Conservation (phyloP, 37 sponge, comb jelly and placozoan genomes). For the Halisarca cf. caerulea region DNA sequence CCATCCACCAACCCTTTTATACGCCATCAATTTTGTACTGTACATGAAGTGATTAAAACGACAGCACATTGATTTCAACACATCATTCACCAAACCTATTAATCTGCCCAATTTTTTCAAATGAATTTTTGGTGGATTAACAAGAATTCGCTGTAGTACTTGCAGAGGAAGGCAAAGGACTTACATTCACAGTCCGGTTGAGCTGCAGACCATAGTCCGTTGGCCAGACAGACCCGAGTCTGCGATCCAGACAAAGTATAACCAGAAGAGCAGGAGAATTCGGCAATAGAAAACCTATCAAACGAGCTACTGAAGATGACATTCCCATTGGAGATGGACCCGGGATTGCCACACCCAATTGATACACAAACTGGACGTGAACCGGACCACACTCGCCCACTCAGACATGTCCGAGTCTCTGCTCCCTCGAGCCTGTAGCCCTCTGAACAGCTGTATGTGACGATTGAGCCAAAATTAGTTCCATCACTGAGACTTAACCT, state of each 20-base stretch:
- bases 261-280: neutral
- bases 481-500: neutral
- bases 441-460: neutral
- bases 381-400: constrained; percentile 25
- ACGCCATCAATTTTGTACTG: too few relatives aligned
- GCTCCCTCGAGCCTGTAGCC: neutral
- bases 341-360: constrained; percentile 19
- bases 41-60: too few relatives aligned
- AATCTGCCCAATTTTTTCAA: too few relatives aligned
- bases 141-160: too few relatives aligned
- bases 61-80: too few relatives aligned
- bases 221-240: neutral
- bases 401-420: constrained; percentile 12
- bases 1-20: too few relatives aligned
- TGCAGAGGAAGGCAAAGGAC: neutral
- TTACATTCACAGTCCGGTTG: constrained; percentile 47
- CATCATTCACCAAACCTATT: too few relatives aligned
- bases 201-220: constrained; percentile 27
- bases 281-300: neutral
- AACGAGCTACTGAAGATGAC: neutral
- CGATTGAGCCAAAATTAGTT: constrained; percentile 11
- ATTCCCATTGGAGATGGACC: neutral
- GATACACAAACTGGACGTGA: constrained; percentile 16
- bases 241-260: neutral
- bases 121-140: too few relatives aligned